phyloP scores from a whole-genome alignment of 2,797 vertebrate genomes.

The Lemur catta region DNA sequence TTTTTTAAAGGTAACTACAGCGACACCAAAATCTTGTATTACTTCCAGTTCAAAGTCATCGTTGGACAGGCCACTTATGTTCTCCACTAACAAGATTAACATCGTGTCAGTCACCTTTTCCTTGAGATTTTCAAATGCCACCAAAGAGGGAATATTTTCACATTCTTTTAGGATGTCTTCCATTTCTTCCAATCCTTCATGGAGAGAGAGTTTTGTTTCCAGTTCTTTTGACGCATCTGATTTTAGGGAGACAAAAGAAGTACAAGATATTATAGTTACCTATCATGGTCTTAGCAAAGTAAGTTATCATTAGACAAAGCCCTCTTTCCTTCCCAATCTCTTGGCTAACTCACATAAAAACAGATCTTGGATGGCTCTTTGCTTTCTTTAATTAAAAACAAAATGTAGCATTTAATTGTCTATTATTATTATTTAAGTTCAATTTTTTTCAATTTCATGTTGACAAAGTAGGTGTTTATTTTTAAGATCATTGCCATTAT shows the following conservation, averaged over 20 bases:
- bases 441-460: not conserved
- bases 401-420: not conserved
- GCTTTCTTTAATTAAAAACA: constrained; percentile 15
- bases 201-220: constrained; percentile 16
- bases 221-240: constrained; percentile 77
- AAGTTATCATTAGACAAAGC: not conserved
- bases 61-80: constrained; percentile 73
- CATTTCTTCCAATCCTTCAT: constrained; percentile 31
- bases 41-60: constrained; percentile 83
- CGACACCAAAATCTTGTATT: constrained; percentile 78
- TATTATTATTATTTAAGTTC: not conserved
- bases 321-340: not conserved
- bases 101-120: not conserved
- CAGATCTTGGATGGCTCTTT: not conserved
- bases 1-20: constrained; percentile 80
- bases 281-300: not conserved
- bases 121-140: constrained; percentile 81
- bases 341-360: not conserved
- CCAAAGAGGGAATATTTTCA: constrained; percentile 14
- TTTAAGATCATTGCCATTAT: not conserved
- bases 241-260: constrained; percentile 37
- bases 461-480: not conserved
- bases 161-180: not conserved
- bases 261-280: not conserved
- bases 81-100: constrained; percentile 82